Percentiles rank a stretch among this genome's conserved stretches.
Conservation (phyloP, 2,888 invertebrate species). For the Drosophila robusta region DNA sequence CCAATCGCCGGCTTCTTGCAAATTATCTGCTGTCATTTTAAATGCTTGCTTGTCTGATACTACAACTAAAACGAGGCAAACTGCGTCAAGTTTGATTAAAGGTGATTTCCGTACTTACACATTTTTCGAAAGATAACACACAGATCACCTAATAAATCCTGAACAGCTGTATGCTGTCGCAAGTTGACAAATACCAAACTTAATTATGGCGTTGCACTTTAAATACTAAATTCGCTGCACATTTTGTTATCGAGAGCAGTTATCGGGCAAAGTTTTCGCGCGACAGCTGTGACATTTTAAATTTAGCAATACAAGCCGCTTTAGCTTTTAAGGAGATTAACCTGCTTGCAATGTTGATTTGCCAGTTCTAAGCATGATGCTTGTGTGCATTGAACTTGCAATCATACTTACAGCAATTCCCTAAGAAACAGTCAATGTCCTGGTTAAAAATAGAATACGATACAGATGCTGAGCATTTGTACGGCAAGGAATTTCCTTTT, state of each 20-base stretch:
- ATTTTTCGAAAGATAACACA: background rate
- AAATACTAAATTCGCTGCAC: background rate
- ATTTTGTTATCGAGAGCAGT: slow-evolving; percentile 32
- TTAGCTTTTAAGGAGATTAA: slow-evolving; percentile 15
- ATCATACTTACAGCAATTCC: slow-evolving; percentile 20
- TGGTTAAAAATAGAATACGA: slow-evolving; percentile 45
- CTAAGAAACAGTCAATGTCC: slow-evolving; percentile 25
- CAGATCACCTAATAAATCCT: slow-evolving; percentile 9
- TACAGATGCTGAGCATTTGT: slow-evolving; percentile 49
- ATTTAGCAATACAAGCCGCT: background rate
- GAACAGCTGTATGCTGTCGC: slow-evolving; percentile 20
- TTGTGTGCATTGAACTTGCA: slow-evolving; percentile 59
- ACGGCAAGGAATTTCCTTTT: slow-evolving; percentile 64
- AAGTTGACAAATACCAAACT: slow-evolving; percentile 14
- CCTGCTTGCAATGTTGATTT: slow-evolving; percentile 24
- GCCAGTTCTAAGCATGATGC: slow-evolving; percentile 17
- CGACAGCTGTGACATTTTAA: background rate
- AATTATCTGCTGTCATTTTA: slow-evolving; percentile 22
- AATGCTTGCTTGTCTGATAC: background rate
- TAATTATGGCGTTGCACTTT: background rate
- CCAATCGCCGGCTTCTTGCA: slow-evolving; percentile 32
- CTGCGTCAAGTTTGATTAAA: background rate
- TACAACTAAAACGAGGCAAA: slow-evolving; percentile 13
- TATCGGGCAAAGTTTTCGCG: slow-evolving; percentile 17
- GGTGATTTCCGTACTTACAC: slow-evolving; percentile 9